phyloP scores from a whole-genome alignment of 2,113 vertebrate genomes.

The Mastomys natalensis region DNA sequence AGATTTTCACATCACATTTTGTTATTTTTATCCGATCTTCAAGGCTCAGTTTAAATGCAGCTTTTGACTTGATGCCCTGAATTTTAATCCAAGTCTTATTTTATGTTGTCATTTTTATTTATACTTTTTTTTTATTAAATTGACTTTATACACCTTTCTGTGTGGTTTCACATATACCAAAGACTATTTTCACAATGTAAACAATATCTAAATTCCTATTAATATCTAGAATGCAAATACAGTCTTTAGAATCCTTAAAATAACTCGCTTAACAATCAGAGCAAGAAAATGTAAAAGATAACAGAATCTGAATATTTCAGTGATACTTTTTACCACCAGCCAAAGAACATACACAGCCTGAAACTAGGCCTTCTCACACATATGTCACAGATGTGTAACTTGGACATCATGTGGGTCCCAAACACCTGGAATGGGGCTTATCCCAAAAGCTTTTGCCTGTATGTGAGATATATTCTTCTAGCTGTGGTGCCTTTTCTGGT shows the following conservation, averaged over 20 bases:
- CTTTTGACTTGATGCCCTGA: background rate
- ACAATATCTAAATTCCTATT: background rate
- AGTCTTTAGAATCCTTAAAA: background rate
- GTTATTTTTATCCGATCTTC: background rate
- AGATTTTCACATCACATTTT: background rate
- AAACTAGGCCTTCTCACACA: too few relatives aligned
- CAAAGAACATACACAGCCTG: too few relatives aligned
- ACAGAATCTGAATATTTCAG: background rate
- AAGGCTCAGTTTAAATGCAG: background rate
- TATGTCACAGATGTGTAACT: too few relatives aligned
- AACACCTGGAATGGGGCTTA: too few relatives aligned
- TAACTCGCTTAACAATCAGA: constrained; percentile 28
- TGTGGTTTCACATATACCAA: background rate
- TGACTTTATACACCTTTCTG: background rate
- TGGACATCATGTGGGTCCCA: too few relatives aligned
- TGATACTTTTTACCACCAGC: background rate
- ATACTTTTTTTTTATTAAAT: background rate
- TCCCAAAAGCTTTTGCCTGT: too few relatives aligned
- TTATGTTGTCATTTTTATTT: background rate
- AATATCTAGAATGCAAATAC: background rate
- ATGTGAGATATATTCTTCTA: too few relatives aligned
- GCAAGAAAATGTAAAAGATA: background rate
- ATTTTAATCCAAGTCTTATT: background rate
- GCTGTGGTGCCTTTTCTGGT: too few relatives aligned
- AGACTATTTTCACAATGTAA: background rate